Percentiles rank a stretch among this genome's conserved stretches.
Evolutionary conservation across 2,888 invertebrate genomes (phyloP).

Genomic region (Meteorus cinctellus): DNA sequence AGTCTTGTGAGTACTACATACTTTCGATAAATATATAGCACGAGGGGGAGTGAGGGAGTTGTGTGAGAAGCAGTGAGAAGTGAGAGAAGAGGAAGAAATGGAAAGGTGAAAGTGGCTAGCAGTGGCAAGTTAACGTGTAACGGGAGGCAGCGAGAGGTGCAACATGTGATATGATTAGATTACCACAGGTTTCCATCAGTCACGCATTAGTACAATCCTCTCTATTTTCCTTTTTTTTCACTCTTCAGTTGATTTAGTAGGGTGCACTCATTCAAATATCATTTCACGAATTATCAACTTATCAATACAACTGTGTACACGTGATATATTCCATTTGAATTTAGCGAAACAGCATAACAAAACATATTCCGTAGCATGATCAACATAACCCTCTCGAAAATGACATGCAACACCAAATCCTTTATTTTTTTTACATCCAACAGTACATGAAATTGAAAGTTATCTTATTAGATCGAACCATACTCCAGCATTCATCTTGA

Average conservation of each 20-base stretch:
- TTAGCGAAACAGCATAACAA: slow-evolving; percentile 16
- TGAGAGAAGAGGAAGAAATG: no score
- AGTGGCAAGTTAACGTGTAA: slow-evolving; percentile 24
- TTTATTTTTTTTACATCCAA: slow-evolving; percentile 51
- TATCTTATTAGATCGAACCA: slow-evolving; percentile 20
- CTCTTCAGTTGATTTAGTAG: neutral
- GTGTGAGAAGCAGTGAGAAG: no score
- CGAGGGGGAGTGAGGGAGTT: no score
- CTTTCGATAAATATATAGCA: no score
- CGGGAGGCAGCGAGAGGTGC: slow-evolving; percentile 47
- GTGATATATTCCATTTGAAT: slow-evolving; percentile 19
- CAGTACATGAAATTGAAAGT: slow-evolving; percentile 46
- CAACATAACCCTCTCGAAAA: slow-evolving; percentile 63
- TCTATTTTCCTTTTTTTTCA: neutral
- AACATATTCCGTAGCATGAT: slow-evolving; percentile 4
- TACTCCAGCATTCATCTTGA: slow-evolving; percentile 22
- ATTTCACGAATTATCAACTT: neutral
- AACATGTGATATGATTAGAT: slow-evolving; percentile 64
- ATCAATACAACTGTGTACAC: neutral
- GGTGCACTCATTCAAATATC: neutral
- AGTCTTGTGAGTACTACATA: no score
- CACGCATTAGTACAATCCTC: slow-evolving; percentile 17
- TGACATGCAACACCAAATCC: slow-evolving; percentile 56
- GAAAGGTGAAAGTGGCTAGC: slow-evolving; percentile 40
- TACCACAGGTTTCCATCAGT: slow-evolving; percentile 55